Conservation (phyloP, 1,140 invertebrate genomes). For the Diuraphis noxia region DNA sequence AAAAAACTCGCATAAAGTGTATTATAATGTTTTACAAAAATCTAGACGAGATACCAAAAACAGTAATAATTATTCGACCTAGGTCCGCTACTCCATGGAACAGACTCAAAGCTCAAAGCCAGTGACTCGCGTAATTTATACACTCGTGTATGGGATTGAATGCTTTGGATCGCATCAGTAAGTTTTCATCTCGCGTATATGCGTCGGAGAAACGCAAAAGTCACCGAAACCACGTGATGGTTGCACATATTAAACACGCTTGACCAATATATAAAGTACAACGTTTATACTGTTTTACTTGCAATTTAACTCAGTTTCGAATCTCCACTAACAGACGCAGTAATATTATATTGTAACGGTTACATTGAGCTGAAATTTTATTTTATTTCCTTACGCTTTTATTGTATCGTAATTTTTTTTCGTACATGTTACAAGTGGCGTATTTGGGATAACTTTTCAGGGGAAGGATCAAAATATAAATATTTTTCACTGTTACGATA, state of each 20-base stretch:
- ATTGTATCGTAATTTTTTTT: neutral
- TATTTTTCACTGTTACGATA: no score
- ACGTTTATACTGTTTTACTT: neutral
- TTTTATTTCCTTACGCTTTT: neutral
- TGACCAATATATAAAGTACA: constrained; percentile 25
- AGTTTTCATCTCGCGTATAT: neutral
- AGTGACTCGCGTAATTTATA: constrained; percentile 1
- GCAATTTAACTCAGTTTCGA: neutral
- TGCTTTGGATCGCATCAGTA: constrained; percentile 2
- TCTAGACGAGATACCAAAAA: neutral
- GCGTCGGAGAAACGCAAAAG: neutral
- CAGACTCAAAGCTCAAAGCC: neutral
- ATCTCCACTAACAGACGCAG: neutral
- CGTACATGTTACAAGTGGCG: no score
- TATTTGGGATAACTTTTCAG: no score
- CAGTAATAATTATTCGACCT: neutral
- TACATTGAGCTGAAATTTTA: neutral
- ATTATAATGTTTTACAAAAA: neutral
- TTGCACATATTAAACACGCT: constrained; percentile 9
- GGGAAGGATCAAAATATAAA: no score
- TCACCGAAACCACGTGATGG: neutral
- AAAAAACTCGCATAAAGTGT: neutral
- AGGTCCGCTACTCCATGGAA: neutral
- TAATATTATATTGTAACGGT: neutral
- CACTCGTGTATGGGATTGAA: neutral